phyloP scores from a whole-genome alignment of 2,113 vertebrate genomes.

The Sinocyclocheilus anophthalmus region DNA sequence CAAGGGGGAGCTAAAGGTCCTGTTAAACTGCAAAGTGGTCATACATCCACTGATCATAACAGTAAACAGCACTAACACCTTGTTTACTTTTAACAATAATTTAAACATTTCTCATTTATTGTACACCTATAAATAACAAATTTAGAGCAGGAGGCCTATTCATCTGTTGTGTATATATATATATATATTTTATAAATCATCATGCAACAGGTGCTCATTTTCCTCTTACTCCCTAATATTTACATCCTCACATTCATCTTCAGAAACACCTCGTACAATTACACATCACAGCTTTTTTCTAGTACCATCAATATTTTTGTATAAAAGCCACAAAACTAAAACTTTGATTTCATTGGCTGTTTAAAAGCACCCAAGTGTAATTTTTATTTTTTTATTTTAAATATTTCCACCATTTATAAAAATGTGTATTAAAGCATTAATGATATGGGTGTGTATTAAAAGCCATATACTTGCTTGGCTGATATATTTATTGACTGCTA shows the following conservation, averaged over 20 bases:
- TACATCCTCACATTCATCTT: background rate
- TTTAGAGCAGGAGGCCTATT: background rate
- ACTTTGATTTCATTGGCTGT: no score
- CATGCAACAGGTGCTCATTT: background rate
- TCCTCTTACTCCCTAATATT: background rate
- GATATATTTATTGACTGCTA: background rate
- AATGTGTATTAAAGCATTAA: background rate
- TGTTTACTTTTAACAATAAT: no score
- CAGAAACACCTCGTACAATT: no score
- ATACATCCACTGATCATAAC: background rate
- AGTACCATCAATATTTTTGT: background rate
- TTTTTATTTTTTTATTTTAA: no score
- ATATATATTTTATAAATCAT: background rate
- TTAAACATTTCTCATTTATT: background rate
- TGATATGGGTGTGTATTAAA: background rate
- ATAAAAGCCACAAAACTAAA: no score
- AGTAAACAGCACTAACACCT: no score
- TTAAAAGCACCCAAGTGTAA: no score
- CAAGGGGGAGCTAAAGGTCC: slow-evolving; percentile 1
- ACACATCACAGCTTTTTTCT: background rate
- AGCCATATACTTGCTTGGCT: background rate
- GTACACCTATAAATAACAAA: background rate
- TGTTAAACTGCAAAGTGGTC: background rate
- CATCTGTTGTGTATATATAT: background rate
- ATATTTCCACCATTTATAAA: background rate